phyloP scores from a whole-genome alignment of 1,140 invertebrate species.

The Chironomus striatipennis region DNA sequence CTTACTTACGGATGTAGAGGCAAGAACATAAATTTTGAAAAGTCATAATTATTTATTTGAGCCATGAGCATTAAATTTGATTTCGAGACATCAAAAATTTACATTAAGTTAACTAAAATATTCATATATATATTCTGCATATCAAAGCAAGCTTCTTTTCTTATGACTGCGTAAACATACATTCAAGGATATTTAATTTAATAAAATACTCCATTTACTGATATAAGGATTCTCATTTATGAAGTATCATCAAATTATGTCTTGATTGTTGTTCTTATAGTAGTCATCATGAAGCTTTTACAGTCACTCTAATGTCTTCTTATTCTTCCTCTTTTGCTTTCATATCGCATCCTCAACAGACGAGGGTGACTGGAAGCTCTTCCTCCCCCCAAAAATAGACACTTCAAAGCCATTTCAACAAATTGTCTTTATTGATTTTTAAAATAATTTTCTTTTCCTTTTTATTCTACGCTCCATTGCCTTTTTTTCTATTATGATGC shows the following conservation, averaged over 20 bases:
- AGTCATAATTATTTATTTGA: conserved; percentile 4
- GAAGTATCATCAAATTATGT: conserved; percentile 8
- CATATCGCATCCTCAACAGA: not conserved
- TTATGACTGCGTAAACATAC: not conserved
- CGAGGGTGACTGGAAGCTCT: not conserved
- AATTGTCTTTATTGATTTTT: conserved; percentile 14
- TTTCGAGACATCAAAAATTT: not conserved
- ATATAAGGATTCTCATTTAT: conserved; percentile 9
- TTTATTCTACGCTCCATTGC: not conserved
- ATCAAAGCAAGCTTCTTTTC: not conserved
- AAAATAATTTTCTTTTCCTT: not conserved
- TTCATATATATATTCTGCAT: not conserved
- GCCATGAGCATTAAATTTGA: not conserved
- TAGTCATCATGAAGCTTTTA: not conserved
- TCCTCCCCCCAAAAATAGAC: too few species aligned
- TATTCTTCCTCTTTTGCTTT: not conserved
- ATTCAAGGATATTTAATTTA: not conserved
- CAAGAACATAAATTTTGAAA: not conserved
- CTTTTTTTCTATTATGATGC: not conserved
- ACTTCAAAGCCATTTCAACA: not conserved
- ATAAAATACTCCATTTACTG: not conserved
- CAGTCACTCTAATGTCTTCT: not conserved
- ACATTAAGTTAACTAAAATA: not conserved
- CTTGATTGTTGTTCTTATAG: not conserved
- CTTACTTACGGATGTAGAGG: not conserved